Evolutionary conservation across 1,140 invertebrate genomes (phyloP).

Genomic region (Bombus huntii): DNA sequence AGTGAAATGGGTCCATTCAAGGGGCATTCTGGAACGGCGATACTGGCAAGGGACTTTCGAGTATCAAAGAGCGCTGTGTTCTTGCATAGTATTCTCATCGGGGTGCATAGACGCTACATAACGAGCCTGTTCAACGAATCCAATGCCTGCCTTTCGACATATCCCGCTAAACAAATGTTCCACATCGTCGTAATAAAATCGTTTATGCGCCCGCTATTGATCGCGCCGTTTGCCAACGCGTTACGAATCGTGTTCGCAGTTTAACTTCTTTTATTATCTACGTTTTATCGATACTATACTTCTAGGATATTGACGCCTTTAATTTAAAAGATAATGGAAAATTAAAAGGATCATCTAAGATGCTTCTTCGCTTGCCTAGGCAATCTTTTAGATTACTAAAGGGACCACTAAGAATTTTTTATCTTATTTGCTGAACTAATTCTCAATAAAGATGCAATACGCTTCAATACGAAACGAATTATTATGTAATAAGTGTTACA

Average conservation of each 20-base stretch:
- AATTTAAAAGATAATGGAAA: neutral
- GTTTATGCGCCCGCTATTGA: conserved; percentile 24
- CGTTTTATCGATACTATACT: neutral
- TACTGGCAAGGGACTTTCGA: conserved; percentile 45
- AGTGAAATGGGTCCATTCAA: conserved; percentile 67
- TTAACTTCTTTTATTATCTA: neutral
- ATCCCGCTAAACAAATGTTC: conserved; percentile 40
- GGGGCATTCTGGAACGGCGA: conserved; percentile 53
- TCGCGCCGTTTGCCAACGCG: neutral
- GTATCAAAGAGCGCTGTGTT: conserved; percentile 66
- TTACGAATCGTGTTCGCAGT: conserved; percentile 3
- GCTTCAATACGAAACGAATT: too few species aligned
- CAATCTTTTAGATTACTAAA: too few species aligned
- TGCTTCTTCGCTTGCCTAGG: too few species aligned
- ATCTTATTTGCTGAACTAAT: too few species aligned
- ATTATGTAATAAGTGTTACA: too few species aligned
- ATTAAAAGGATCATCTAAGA: neutral
- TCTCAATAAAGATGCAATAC: too few species aligned
- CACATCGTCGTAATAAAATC: conserved; percentile 29
- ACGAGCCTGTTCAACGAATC: conserved; percentile 55
- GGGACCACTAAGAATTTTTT: too few species aligned
- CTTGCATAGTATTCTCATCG: conserved; percentile 60
- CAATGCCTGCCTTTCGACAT: conserved; percentile 26
- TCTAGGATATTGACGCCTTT: neutral
- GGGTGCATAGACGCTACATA: conserved; percentile 63